phyloP scores from a whole-genome alignment of 2,888 invertebrate species.

The Drosophila fungiperda region DNA sequence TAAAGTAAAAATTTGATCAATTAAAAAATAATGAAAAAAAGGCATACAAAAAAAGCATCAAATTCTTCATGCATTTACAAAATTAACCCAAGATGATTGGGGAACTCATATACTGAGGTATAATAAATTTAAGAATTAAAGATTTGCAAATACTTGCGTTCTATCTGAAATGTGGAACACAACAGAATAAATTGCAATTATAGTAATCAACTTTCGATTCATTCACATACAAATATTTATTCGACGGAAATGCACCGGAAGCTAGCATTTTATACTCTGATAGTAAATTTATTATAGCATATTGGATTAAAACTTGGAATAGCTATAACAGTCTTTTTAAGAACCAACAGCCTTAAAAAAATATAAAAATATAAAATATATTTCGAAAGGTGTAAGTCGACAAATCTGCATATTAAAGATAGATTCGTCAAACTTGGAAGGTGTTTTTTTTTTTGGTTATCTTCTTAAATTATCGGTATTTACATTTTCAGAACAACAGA shows the following conservation, averaged over 20 bases:
- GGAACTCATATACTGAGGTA: not conserved
- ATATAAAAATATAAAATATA: too few species aligned
- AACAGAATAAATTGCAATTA: slow-evolving; percentile 4
- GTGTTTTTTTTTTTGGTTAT: too few species aligned
- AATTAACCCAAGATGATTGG: too few species aligned
- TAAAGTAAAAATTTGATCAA: not conserved
- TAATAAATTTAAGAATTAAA: not conserved
- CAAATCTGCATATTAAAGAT: too few species aligned
- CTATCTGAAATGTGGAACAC: not conserved
- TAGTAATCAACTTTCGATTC: not conserved
- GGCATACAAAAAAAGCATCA: not conserved
- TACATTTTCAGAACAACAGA: too few species aligned
- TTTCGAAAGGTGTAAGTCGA: not conserved
- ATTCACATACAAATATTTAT: not conserved
- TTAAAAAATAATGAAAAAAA: not conserved
- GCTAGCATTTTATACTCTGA: slow-evolving; percentile 9
- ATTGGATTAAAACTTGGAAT: not conserved
- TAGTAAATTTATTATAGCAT: not conserved
- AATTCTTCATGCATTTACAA: not conserved
- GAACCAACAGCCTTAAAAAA: too few species aligned
- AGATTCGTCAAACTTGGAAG: too few species aligned
- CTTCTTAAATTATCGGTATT: too few species aligned
- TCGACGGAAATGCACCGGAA: slow-evolving; percentile 15
- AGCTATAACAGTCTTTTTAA: too few species aligned
- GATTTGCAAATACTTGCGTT: not conserved